phyloP scores from a whole-genome alignment of 2,113 vertebrate species.

The Sterrhoptilus dennistouni region DNA sequence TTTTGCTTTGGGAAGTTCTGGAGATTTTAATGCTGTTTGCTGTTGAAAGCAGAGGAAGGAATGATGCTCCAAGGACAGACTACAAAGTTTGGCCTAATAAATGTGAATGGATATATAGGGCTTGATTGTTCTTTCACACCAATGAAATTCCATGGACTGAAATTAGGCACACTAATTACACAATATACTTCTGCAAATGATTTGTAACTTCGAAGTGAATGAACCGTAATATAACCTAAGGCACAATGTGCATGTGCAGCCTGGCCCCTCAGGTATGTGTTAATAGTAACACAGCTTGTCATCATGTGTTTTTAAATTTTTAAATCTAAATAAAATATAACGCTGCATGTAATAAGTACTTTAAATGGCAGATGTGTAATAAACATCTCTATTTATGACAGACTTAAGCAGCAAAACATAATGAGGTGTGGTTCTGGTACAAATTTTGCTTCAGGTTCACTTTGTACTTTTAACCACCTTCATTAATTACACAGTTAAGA shows the following conservation, averaged over 20 bases:
- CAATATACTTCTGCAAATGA: conserved; percentile 18
- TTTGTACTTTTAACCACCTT: conserved; percentile 61
- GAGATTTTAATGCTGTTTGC: background rate
- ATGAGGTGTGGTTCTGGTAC: conserved; percentile 57
- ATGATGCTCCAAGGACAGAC: background rate
- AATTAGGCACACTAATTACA: conserved; percentile 29
- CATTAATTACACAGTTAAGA: conserved; percentile 70
- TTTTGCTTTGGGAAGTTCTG: background rate
- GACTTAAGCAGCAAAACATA: conserved; percentile 48
- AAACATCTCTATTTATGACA: conserved; percentile 67
- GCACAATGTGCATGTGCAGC: background rate
- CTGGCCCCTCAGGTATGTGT: conserved; percentile 1
- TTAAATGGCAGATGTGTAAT: conserved; percentile 58
- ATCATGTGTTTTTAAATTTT: conserved; percentile 38
- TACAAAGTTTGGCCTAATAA: conserved; percentile 20
- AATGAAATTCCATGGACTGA: background rate
- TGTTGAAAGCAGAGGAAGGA: background rate
- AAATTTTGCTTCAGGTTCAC: conserved; percentile 61
- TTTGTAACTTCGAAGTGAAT: conserved; percentile 31
- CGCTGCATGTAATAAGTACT: background rate
- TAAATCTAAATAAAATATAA: conserved; percentile 52
- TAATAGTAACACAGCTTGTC: conserved; percentile 53
- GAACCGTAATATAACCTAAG: background rate
- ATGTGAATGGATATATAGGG: conserved; percentile 6
- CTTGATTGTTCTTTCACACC: conserved; percentile 42